A percentile compares a stretch with the other conserved stretches of the same genome.
phyloP scores from a whole-genome alignment of 2,888 invertebrate genomes.

The Calliopum simillimum region DNA sequence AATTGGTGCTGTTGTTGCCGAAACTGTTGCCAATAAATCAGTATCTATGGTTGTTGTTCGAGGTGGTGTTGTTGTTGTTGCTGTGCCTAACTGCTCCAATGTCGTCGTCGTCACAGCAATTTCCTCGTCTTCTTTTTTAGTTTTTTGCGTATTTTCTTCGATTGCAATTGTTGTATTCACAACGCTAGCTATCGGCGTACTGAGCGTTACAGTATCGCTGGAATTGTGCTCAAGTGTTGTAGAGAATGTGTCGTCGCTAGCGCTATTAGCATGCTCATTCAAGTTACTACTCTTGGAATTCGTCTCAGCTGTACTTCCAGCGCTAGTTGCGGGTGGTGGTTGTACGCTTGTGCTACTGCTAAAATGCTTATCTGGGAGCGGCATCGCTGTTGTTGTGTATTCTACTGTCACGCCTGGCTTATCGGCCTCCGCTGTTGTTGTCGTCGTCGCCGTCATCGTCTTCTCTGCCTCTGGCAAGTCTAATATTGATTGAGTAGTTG shows the following conservation, averaged over 20 bases:
- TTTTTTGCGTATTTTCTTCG: not conserved
- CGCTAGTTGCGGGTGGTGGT: constrained; percentile 30
- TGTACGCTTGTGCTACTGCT: constrained; percentile 1
- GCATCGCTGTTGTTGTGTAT: constrained; percentile 28
- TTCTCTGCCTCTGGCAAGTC: not conserved
- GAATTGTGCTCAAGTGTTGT: constrained; percentile 46
- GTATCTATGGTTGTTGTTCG: constrained; percentile 45
- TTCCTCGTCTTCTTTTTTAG: not conserved
- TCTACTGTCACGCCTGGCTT: constrained; percentile 22
- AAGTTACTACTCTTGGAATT: not conserved
- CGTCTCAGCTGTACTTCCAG: constrained; percentile 31
- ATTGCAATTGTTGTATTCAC: constrained; percentile 46
- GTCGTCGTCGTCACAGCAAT: constrained; percentile 38
- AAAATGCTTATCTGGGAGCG: constrained; percentile 37
- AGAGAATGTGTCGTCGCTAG: constrained; percentile 42
- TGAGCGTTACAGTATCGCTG: constrained; percentile 54
- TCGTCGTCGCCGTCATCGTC: constrained; percentile 8
- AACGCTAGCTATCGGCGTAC: constrained; percentile 55
- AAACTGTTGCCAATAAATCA: constrained; percentile 47
- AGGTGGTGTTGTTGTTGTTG: constrained; percentile 47
- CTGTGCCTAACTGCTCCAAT: constrained; percentile 38
- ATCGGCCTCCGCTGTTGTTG: not conserved
- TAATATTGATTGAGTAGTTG: constrained; percentile 10
- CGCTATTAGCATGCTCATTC: constrained; percentile 44
- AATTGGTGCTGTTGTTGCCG: constrained; percentile 40